Percentiles rank a stretch among this genome's conserved stretches.
These are phyloP conservation scores for Mus minutoides DNA, from an alignment of 2,797 vertebrate genomes.

Conservation along the genomic window DNA sequence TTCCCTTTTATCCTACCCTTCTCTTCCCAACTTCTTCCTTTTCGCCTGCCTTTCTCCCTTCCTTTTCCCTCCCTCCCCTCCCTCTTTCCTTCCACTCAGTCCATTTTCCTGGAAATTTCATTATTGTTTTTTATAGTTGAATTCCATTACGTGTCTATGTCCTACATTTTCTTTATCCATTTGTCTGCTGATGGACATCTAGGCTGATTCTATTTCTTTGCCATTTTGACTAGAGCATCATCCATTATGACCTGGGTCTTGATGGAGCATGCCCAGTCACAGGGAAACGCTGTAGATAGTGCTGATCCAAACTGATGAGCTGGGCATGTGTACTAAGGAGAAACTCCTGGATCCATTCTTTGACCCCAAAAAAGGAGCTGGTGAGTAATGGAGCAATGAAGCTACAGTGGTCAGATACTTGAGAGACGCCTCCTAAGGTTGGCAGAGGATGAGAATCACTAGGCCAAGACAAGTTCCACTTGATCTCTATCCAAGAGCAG, in stretches of 20 bases:
- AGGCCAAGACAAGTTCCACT: neutral
- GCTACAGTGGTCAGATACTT: neutral
- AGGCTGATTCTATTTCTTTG: neutral
- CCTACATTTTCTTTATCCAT: neutral
- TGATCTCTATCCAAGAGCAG: neutral
- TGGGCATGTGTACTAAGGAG: neutral
- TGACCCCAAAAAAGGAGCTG: neutral
- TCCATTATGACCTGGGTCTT: neutral
- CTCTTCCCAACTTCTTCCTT: neutral
- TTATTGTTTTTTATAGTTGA: neutral
- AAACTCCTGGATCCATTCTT: conserved; percentile 2
- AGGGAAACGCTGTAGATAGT: too few species aligned
- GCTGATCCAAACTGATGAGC: neutral
- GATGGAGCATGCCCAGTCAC: neutral
- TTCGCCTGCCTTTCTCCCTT: neutral
- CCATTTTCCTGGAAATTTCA: neutral
- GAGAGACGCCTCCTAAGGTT: neutral
- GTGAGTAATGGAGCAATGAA: neutral
- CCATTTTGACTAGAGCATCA: neutral
- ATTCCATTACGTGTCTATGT: neutral
- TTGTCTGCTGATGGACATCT: neutral
- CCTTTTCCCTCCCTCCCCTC: neutral
- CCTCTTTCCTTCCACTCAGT: neutral
- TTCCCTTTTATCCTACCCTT: too few species aligned
- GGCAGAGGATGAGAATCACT: neutral